Conservation (phyloP, 2,113 vertebrate species). For the Sapayoa aenigma region DNA sequence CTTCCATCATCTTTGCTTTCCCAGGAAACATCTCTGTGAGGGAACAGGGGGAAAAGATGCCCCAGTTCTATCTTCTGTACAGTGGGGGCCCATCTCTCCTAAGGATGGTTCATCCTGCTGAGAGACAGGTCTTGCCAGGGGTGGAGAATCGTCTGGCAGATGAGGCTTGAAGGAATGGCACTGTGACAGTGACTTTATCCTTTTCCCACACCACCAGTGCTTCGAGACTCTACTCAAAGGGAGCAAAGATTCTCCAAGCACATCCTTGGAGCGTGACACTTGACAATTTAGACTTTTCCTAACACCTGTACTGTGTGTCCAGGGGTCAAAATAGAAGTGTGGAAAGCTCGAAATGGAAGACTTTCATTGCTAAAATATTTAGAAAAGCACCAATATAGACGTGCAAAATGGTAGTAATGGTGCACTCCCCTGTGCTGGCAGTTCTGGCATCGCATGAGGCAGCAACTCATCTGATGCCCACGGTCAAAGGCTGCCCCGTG, state of each 20-base stretch:
- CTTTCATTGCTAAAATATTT: not conserved
- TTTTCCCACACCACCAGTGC: not conserved
- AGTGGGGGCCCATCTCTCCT: not conserved
- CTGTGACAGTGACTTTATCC: not conserved
- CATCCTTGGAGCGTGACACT: not conserved
- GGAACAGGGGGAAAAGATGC: not conserved
- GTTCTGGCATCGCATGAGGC: rapidly evolving
- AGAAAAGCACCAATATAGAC: not conserved
- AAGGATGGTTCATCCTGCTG: not conserved
- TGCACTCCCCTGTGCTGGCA: not conserved
- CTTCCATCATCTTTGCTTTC: not conserved
- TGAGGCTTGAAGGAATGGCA: not conserved
- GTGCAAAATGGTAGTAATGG: not conserved
- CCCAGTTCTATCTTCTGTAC: not conserved
- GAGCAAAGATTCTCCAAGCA: not conserved
- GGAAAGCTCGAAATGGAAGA: not conserved
- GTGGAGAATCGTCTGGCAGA: not conserved
- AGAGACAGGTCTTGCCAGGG: not conserved
- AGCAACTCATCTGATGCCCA: not conserved
- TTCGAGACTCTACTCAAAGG: not conserved
- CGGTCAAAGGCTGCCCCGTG: rapidly evolving
- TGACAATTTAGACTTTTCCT: not conserved
- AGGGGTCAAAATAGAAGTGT: not conserved
- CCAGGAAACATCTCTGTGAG: not conserved
- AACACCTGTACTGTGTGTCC: not conserved